Evolutionary conservation across 2,797 vertebrate genomes (phyloP), one percentile per base, ranked within the genome.

Genomic region (Syndactyla subalaris): DNA sequence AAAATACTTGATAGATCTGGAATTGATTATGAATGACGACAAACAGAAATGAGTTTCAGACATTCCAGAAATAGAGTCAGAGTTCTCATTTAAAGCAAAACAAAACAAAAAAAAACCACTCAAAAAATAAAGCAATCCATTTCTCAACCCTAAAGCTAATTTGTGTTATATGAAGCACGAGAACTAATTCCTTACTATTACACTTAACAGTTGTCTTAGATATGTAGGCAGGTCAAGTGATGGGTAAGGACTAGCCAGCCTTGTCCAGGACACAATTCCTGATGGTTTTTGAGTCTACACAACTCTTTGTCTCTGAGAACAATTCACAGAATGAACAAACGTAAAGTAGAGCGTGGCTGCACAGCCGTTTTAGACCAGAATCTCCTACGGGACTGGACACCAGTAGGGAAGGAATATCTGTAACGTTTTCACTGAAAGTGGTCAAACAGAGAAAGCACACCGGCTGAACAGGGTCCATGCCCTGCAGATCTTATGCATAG

Each of bases 21-120:
- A 91, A 83, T 75, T 77, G 65, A 89, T 92, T 95, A 93, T 8
- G 58, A 91, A 85, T 71, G 24, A 94, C 1, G 5, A 91, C 65
- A 91, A 93, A 89, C 45, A 89, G 72, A 87, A 95, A 74, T 23
- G 24, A 74, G 39, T 45, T 93, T 88, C 82, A 89, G 68, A 80
- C 58, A 49, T 87, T 77, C 66, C 58, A 92, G 49, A 93, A 92
- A 77, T 5, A 91, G 61, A 78, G 23, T 76, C 74, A 82, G 62
- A 70, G 57, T 43, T 83, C 65, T 57, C 27, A 17, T 72, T 66
- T 43, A 12, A 54, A 88, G 78, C 43, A 66, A 76, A 49, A 43
- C 6, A 30, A 49, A 68, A 20, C 10, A 34, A 49, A 34, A 19
- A 41, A 41, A 1, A 5, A 6, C 14, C 6, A 6, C 6, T 14